phyloP scores from a whole-genome alignment of 2,113 vertebrate genomes.

The Empidonax alnorum region DNA sequence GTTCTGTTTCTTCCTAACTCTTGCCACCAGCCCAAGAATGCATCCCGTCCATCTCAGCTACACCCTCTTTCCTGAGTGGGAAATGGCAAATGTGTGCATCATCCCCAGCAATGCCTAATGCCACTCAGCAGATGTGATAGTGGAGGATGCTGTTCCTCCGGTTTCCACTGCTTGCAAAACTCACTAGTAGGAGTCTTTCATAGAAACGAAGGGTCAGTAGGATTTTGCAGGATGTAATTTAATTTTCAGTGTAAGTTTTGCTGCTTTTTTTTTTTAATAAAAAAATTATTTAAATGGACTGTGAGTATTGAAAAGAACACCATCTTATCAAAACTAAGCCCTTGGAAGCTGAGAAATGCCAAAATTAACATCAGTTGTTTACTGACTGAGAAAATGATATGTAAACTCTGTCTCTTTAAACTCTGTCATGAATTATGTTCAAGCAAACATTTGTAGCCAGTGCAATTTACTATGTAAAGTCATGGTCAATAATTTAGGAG shows the following conservation, averaged over 20 bases:
- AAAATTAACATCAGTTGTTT: constrained; percentile 61
- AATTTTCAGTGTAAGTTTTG: neutral
- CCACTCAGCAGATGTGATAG: neutral
- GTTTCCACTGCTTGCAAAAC: neutral
- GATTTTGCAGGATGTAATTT: neutral
- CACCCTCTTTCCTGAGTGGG: neutral
- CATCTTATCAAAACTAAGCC: constrained; percentile 43
- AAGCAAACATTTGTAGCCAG: constrained; percentile 55
- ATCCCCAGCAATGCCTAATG: neutral
- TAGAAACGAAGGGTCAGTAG: neutral
- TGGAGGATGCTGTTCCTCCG: neutral
- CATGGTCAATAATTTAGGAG: constrained; percentile 59
- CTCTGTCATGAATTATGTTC: constrained; percentile 51
- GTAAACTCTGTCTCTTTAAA: constrained; percentile 56
- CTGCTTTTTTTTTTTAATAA: neutral
- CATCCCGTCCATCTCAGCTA: neutral
- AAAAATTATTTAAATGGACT: constrained; percentile 1
- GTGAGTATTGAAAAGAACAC: neutral
- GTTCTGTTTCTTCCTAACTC: neutral
- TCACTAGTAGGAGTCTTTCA: neutral
- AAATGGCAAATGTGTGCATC: neutral
- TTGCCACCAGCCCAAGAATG: neutral
- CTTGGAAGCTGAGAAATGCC: constrained; percentile 3
- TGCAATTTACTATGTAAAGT: constrained; percentile 59
- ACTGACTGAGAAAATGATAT: constrained; percentile 44